Percentiles rank a stretch among this genome's conserved stretches.
phyloP scores from a whole-genome alignment of 2,888 invertebrate genomes.

The Rambutsinella grinnellia region DNA sequence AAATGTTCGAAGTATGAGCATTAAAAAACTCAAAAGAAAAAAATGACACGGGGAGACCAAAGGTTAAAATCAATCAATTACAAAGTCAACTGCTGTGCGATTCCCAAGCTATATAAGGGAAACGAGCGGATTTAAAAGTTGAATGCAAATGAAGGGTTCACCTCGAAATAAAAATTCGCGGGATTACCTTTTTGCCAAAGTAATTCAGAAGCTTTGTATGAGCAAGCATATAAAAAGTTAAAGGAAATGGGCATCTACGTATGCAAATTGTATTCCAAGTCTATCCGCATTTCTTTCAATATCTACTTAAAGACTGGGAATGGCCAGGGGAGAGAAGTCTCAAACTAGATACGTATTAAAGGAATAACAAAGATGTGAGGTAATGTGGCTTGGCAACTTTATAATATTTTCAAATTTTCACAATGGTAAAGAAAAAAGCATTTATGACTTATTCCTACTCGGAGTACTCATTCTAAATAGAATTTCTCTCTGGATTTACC shows the following conservation, averaged over 20 bases:
- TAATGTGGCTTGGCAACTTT: too few relatives aligned
- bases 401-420: too few relatives aligned
- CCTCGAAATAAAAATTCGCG: constrained; percentile 21
- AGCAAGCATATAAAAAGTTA: neutral
- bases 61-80: neutral
- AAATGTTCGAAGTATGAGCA: too few relatives aligned
- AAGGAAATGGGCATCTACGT: neutral
- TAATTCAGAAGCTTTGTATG: constrained; percentile 34
- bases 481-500: too few relatives aligned
- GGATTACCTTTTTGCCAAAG: constrained; percentile 43
- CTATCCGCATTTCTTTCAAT: neutral
- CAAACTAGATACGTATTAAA: too few relatives aligned
- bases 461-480: too few relatives aligned
- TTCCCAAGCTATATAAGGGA: neutral
- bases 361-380: too few relatives aligned
- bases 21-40: too few relatives aligned
- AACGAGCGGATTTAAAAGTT: neutral
- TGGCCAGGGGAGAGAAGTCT: too few relatives aligned
- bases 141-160: neutral
- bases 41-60: neutral
- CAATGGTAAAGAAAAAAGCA: too few relatives aligned
- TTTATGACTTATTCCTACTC: too few relatives aligned
- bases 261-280: neutral
- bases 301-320: too few relatives aligned
- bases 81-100: neutral